Conservation (phyloP, 2,113 vertebrate species). For the Pelusios castaneus region DNA sequence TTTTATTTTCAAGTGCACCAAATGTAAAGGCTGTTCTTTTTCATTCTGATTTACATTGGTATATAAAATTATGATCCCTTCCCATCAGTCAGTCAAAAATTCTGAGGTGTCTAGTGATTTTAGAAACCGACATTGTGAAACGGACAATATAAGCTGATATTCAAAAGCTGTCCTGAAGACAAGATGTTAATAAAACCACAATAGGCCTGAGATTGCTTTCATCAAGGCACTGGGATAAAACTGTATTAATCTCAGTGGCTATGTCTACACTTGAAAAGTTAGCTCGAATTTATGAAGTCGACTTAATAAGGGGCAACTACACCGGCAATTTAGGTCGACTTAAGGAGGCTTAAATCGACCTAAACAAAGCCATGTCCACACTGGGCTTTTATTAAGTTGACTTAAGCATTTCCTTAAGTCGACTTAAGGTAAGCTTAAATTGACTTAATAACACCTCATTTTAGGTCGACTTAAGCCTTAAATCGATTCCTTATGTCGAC, state of each 20-base stretch:
- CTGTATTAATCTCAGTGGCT: not conserved
- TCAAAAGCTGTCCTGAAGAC: not conserved
- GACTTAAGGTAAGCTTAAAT: too few relatives aligned
- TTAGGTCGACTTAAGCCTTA: too few relatives aligned
- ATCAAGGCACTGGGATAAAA: not conserved
- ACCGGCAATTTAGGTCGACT: too few relatives aligned
- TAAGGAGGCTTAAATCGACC: too few relatives aligned
- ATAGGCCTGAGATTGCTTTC: not conserved
- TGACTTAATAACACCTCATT: too few relatives aligned
- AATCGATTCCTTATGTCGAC: too few relatives aligned
- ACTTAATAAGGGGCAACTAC: too few relatives aligned
- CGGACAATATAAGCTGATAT: accelerated
- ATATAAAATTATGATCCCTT: not conserved
- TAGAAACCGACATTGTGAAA: not conserved
- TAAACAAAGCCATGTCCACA: too few relatives aligned
- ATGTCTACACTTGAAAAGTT: too few relatives aligned
- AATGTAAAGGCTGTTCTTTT: not conserved
- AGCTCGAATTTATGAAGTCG: too few relatives aligned
- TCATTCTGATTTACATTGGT: not conserved
- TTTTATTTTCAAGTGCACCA: not conserved
- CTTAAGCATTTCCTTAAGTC: too few relatives aligned
- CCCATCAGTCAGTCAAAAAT: not conserved
- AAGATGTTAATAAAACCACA: accelerated
- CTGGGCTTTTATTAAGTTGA: too few relatives aligned
- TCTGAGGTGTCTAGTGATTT: not conserved